Base-by-base conservation (phyloP, 23 tunicate genomes). In the Halocynthia aurantium region DNA sequence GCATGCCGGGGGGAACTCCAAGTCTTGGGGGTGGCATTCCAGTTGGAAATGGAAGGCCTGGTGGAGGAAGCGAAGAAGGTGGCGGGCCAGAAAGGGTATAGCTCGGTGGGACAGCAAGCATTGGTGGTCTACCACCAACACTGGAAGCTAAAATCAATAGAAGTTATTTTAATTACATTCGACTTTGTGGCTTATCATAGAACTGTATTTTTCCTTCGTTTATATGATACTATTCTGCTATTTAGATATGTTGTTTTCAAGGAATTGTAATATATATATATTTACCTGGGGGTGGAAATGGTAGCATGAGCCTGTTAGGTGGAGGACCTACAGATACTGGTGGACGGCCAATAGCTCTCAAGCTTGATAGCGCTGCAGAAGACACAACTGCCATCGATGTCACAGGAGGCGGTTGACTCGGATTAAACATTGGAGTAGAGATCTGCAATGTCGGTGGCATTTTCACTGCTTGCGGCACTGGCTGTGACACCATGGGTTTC, bases 21-120 rank as follows among this genome's bases (percentile, higher is more conserved):
- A 91, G 66, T 9, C 86, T 81, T 50, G 98, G 98, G 15, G 94
- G 95, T 19, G 87, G 76, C 71, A 71, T 77, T 54, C 69, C 50
- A 5, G 95, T 84, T 72, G 95, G 94, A n/a, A 94, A 51, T 7
- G 80, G 71, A 13, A 81, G 84, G 18, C 98, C 98, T 0, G 99
- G 95, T 40, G 86, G 87, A 7, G 95, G 91, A 72, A 78, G 56
- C 51, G 82, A 51, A 61, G 63, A 20, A 10, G 78, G 78, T 54
- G 78, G 64, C 20, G 64, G 50, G 8, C 54, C 17, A 8, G 63
- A 15, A 8, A 21, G n/a, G 9, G 64, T 74, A 31, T 31, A 31
- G 8, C 64, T 74, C 5, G 78, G 78, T 8, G 53, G 55, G n/a
- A 70, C 18, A 10, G 31, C 22, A 65, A 65, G 22, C 10, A 49